Conservation (phyloP, 2,113 vertebrate species). For the Setophaga kirtlandii region DNA sequence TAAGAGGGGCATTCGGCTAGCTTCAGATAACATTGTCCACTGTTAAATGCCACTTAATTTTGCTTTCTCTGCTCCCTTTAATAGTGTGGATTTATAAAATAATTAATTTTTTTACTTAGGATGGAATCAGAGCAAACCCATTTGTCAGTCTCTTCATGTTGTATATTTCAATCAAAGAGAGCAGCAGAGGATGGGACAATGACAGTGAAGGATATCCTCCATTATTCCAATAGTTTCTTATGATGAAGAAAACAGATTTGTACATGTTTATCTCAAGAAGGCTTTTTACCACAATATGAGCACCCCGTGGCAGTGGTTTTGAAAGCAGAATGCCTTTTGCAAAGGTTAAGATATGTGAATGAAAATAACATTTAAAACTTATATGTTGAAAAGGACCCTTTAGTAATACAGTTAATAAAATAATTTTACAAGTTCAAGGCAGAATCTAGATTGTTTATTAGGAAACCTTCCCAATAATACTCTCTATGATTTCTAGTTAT, state of each 20-base stretch:
- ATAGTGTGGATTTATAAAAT: background rate
- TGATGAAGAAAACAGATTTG: background rate
- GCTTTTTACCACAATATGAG: background rate
- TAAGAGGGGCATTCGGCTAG: background rate
- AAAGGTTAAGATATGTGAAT: background rate
- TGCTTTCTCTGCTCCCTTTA: background rate
- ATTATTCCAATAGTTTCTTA: background rate
- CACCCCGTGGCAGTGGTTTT: accelerated
- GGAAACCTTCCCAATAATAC: background rate
- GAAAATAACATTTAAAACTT: background rate
- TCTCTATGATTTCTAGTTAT: background rate
- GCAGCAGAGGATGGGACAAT: background rate
- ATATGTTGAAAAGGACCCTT: background rate
- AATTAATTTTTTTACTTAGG: background rate
- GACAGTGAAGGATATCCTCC: background rate
- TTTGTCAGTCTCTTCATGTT: background rate
- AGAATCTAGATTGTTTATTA: background rate
- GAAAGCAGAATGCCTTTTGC: background rate
- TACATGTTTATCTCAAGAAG: background rate
- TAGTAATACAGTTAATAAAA: background rate
- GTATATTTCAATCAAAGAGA: background rate
- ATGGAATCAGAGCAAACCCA: background rate
- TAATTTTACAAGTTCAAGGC: background rate
- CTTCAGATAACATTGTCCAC: background rate
- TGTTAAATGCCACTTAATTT: background rate